Base-by-base conservation (phyloP, 2,888 invertebrate genomes). In the Flexamia atlantica region DNA sequence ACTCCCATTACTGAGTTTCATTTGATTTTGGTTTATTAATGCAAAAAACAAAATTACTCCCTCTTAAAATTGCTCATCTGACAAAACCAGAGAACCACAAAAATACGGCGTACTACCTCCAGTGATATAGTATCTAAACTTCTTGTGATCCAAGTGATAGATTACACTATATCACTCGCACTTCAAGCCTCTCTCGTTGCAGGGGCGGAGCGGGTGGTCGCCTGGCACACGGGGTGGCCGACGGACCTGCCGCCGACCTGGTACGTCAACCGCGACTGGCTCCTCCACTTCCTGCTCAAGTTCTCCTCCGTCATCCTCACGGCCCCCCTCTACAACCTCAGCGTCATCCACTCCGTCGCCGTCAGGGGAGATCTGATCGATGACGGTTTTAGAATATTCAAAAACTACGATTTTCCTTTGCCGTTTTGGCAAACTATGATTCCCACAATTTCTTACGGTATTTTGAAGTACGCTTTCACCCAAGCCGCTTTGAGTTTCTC, bases 401-500 rank as follows among this genome's bases (percentile, higher is more conserved):
- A 68, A 36, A 68, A 68, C 30, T 68, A 68, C n/a, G 68, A 68
- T 32, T 68, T 68, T n/a, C 68, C 30, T 3, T 23, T 68, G 68
- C 14, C 68, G 14, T 68, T 68, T 30, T 68, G 68, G 30, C 68
- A 68, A 68, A 68, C 20, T 2, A 14, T 68, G 68, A 1, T 68
- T 28, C 68, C 68, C 28, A 30, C 32, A 30, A n/a, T 36, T 5
- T 30, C 68, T 30, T 68, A 68, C 30, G 68, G 68, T 1, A 36
- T 68, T 30, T 36, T 68, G 7, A 68, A 68, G n/a, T 68, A 68
- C 20, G 68, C 68, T 30, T 68, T 68, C 14, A 68, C 68, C 68
- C 68, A 68, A 17, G 68, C 68, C 10, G 36, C 68, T 68, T n/a
- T 68, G 2, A 68, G 68, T 36, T 17, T 68, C 17, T 68, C 68